Evolutionary conservation across 1,140 invertebrate genomes (phyloP), one percentile per base, ranked within the genome.

Genomic region (Drosophila elegans): DNA sequence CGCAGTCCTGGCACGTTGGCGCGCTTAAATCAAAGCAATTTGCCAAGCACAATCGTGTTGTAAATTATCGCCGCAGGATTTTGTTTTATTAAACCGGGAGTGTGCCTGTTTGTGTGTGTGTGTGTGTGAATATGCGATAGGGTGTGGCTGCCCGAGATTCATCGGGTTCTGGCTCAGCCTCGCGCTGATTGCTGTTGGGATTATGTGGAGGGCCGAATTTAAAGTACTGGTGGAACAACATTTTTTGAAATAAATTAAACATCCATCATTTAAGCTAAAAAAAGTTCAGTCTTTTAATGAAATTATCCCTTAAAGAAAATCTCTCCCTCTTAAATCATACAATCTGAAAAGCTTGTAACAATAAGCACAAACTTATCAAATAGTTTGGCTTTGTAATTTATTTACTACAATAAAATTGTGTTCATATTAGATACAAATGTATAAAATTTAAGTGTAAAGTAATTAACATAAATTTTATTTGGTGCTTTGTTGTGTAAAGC

Each of bases 1-100:
- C 63, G 67, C 66, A 72, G 79, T 83, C 75, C 62, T 77, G 72
- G 84, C 83, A 88, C 84, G 83, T 88, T 88, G 84, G 83, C 84
- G 75, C 84, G 84, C 79, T 88, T 89, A 88, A 88, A 88, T 88
- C 83, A 86, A 86, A 86, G 83, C 83, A 86, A 86, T 86, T 86
- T 86, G 83, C 83, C 79, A 78, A 78, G 72, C 80, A 86, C 63
- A 78, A 83, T 88, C 79, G 83, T 88, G 83, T 80, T 88, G 83
- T 86, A 86, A 86, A 86, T 86, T 86, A 86, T 86, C 83, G 83
- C 83, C 79, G 75, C 84, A 88, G 83, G 83, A 88, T 88, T 88
- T 83, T 88, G 83, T 88, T 88, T 88, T 88, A 88, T 88, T 88
- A 88, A 88, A 88, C 84, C 78, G 62, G 57, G 56, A 69, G 74